Evolutionary conservation across 2,113 vertebrate species (phyloP).

Genomic region (Aptenodytes patagonicus): DNA sequence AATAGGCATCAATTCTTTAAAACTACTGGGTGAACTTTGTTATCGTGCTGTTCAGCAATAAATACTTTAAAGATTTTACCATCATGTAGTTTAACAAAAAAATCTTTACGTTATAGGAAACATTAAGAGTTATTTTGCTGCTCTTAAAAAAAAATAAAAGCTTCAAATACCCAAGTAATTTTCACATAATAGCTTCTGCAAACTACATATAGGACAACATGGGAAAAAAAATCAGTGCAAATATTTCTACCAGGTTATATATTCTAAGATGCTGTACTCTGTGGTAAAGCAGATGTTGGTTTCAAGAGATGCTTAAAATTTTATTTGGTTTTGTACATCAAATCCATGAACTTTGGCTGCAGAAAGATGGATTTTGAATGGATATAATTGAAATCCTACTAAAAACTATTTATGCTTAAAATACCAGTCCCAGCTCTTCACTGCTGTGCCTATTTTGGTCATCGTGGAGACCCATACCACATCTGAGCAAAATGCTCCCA

Average conservation of each 20-base stretch:
- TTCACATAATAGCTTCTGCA: slow-evolving; percentile 2
- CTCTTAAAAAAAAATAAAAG: background rate
- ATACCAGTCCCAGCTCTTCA: background rate
- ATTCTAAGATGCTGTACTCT: background rate
- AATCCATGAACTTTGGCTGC: background rate
- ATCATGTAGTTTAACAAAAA: background rate
- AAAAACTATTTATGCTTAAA: background rate
- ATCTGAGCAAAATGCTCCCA: background rate
- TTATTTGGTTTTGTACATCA: background rate
- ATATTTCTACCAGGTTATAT: background rate
- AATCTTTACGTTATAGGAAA: background rate
- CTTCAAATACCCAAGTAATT: slow-evolving; percentile 9
- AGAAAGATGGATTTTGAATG: background rate
- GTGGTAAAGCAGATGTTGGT: background rate
- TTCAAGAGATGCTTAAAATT: slow-evolving; percentile 4
- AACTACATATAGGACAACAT: background rate
- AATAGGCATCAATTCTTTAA: background rate
- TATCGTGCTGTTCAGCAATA: background rate
- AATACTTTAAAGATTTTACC: background rate
- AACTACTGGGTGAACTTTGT: background rate
- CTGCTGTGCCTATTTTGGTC: background rate
- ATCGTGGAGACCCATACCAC: background rate
- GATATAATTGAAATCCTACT: background rate
- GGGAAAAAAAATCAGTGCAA: background rate
- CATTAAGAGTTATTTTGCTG: background rate